These are phyloP conservation scores for Meteorus colon DNA, from an alignment of 2,888 invertebrate genomes.

Conservation along the genomic window DNA sequence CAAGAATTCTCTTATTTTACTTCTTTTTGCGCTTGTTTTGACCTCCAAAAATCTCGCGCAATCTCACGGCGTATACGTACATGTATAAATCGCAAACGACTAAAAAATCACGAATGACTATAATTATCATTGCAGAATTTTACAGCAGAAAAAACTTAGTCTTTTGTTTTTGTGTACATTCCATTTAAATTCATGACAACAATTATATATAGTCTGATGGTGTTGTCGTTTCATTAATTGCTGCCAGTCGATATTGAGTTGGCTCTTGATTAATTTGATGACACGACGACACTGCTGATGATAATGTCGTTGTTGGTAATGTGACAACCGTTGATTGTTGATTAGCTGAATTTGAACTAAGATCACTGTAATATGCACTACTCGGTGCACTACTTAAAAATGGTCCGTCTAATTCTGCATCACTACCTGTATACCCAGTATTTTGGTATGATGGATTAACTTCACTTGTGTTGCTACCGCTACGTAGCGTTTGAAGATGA, in stretches of 20 bases:
- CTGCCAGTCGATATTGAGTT: constrained; percentile 67
- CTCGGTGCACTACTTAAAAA: constrained; percentile 78
- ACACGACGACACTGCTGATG: constrained; percentile 28
- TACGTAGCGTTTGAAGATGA: constrained; percentile 57
- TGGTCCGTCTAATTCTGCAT: constrained; percentile 76
- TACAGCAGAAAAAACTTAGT: background rate
- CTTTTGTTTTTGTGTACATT: constrained; percentile 4
- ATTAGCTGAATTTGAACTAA: constrained; percentile 72
- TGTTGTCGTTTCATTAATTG: constrained; percentile 69
- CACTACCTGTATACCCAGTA: constrained; percentile 78
- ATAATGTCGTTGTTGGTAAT: constrained; percentile 47
- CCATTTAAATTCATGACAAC: background rate
- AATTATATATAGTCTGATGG: constrained; percentile 70
- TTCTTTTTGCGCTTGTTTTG: background rate
- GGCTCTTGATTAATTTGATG: constrained; percentile 53
- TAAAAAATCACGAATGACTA: background rate
- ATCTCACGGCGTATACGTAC: background rate
- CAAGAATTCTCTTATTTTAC: constrained; percentile 10
- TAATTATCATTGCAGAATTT: background rate
- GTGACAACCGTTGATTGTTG: constrained; percentile 58
- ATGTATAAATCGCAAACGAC: background rate
- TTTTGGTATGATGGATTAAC: constrained; percentile 81
- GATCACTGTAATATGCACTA: constrained; percentile 84
- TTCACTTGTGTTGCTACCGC: constrained; percentile 57
- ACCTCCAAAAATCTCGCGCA: constrained; percentile 1